phyloP scores from a whole-genome alignment of 1,140 invertebrate species.

The Ruditapes philippinarum region DNA sequence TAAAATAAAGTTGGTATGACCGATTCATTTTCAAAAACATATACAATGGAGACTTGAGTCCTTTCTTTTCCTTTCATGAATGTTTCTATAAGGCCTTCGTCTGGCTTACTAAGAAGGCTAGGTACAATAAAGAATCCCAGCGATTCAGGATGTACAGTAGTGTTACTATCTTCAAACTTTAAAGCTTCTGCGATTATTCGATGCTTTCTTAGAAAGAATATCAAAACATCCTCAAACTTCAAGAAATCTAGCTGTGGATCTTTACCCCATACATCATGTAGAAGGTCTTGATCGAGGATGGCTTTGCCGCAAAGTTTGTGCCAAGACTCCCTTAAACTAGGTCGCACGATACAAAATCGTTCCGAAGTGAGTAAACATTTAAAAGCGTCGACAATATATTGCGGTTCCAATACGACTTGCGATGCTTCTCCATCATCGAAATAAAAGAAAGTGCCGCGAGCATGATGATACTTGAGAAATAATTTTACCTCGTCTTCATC shows the following conservation, averaged over 20 bases:
- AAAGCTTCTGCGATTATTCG: neutral
- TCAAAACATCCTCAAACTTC: neutral
- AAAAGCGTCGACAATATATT: constrained; percentile 29
- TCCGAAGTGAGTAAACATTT: constrained; percentile 1
- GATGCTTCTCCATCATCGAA: neutral
- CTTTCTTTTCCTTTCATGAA: neutral
- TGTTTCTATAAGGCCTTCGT: neutral
- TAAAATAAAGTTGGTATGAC: neutral
- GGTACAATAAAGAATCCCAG: neutral
- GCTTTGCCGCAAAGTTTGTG: neutral
- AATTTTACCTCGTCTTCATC: neutral
- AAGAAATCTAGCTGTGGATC: neutral
- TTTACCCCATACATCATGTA: neutral
- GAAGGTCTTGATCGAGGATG: neutral
- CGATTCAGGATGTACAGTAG: too few species aligned
- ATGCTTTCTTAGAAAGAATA: neutral
- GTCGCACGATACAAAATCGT: neutral
- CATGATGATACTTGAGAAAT: constrained; percentile 32
- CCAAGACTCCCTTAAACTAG: neutral
- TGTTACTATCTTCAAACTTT: neutral
- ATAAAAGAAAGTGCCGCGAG: neutral
- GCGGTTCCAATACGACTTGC: neutral
- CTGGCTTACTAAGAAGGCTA: neutral
- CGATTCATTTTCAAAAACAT: neutral
- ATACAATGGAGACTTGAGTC: neutral